Evolutionary conservation across 2,797 vertebrate genomes (phyloP), one percentile per base, ranked within the genome.

Genomic region (Bovichtus diacanthus): DNA sequence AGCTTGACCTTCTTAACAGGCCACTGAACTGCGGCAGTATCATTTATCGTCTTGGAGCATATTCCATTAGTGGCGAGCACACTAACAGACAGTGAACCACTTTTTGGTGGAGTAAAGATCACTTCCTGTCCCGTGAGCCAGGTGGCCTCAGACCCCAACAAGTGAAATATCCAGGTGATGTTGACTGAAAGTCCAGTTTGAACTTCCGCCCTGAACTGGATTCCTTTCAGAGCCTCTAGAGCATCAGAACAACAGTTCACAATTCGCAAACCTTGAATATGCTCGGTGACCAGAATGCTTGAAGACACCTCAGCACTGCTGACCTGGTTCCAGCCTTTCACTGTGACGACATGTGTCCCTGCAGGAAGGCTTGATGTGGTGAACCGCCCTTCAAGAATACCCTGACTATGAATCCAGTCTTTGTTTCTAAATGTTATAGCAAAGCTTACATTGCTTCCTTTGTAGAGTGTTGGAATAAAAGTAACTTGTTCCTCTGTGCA

Each of bases 101-200:
- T 88, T 15, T 84, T 78, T 5, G 65, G 25, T 27, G 95, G 88
- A 18, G 82, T 88, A 64, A 93, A 96, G 19, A 66, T 21, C 6
- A 95, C 93, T 38, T 90, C 90, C 75, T 92, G 91, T 5, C 95
- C 95, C 0, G 13, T 80, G 54, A 92, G 70, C 46, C 38, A 31
- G n/a, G 44, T 74, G 8, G 84, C 71, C 13, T 74, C 66, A 6
- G 68, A 80, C 31, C 83, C 90, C 9, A 77, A 80, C 39, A 93
- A 50, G 27, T 85, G 61, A 90, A 96, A 95, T 11, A n/a, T 87
- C 96, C 96, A 96, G 0, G 79, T 89, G 74, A 94, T 95, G 61
- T 71, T 91, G 2, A 89, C 72, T 6, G 74, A 64, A 67, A 81
- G 80, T 27, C 74, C 88, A 62, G 51, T 81, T 59, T 85, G 53